These are phyloP conservation scores for Paramisgurnus dabryanus DNA, from an alignment of 2,113 vertebrate genomes.

Conservation along the genomic window DNA sequence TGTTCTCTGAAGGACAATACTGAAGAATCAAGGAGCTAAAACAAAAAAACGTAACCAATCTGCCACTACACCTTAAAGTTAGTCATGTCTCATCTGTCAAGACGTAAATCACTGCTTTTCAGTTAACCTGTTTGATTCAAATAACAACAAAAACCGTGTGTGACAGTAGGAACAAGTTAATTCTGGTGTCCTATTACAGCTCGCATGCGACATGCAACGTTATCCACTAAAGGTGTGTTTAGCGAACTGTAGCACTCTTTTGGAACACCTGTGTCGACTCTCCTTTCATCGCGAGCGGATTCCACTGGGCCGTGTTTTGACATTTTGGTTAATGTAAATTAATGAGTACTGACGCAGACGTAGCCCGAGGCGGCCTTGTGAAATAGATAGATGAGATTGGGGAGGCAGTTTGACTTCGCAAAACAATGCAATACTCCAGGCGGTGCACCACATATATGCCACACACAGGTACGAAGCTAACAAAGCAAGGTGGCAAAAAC, in stretches of 20 bases:
- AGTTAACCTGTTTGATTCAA: not conserved
- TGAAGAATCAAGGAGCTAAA: no score
- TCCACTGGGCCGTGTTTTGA: conserved; percentile 76
- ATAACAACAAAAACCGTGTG: conserved; percentile 11
- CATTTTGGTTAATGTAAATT: conserved; percentile 78
- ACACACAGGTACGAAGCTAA: not conserved
- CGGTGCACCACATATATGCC: not conserved
- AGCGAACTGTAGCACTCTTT: not conserved
- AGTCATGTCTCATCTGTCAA: not conserved
- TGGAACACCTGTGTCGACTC: conserved; percentile 70
- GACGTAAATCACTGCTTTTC: not conserved
- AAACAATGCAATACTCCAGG: conserved; percentile 26
- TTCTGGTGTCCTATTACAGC: conserved; percentile 33
- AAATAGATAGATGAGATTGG: conserved; percentile 52
- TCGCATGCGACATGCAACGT: conserved; percentile 9
- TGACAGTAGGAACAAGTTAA: conserved; percentile 30
- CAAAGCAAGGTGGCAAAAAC: conserved; percentile 12
- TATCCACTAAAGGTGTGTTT: conserved; percentile 31
- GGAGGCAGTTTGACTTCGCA: conserved; percentile 1
- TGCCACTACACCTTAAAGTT: no score
- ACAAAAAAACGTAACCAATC: not conserved
- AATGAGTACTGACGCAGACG: conserved; percentile 75
- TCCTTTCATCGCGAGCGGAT: conserved; percentile 71
- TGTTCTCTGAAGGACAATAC: not conserved
- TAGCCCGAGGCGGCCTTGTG: conserved; percentile 63